Evolutionary conservation across 2,797 vertebrate genomes (phyloP).

Genomic region (Coendou prehensilis): DNA sequence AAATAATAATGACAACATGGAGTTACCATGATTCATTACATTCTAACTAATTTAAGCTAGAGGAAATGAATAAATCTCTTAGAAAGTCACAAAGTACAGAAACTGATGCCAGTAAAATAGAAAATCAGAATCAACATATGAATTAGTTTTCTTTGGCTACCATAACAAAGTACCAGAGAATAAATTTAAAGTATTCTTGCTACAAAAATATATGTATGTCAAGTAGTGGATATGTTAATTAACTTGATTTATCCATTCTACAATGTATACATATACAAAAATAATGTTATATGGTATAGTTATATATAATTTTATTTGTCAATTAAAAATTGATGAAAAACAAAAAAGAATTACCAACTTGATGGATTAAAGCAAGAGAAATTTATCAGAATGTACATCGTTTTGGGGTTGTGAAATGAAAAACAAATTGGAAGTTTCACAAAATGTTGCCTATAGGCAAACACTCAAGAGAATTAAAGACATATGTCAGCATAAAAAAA

Average conservation of each 20-base stretch:
- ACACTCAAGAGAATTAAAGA: background rate
- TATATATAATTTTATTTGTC: background rate
- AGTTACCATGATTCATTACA: background rate
- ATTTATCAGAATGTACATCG: background rate
- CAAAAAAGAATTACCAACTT: background rate
- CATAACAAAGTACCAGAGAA: background rate
- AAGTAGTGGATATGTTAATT: background rate
- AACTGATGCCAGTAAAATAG: background rate
- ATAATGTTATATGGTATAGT: background rate
- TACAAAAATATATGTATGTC: background rate
- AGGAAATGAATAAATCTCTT: background rate
- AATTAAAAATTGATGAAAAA: background rate
- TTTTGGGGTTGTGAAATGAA: background rate
- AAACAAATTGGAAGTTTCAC: background rate
- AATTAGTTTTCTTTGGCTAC: background rate
- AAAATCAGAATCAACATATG: background rate
- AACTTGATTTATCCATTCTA: background rate
- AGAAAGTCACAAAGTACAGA: background rate
- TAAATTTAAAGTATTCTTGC: background rate
- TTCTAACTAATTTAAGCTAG: background rate
- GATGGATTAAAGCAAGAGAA: background rate
- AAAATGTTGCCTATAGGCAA: background rate
- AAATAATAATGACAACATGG: background rate
- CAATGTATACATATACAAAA: background rate
- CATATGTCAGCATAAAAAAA: background rate